Base-by-base conservation (phyloP, 2,797 vertebrate genomes). In the Picus viridis region DNA sequence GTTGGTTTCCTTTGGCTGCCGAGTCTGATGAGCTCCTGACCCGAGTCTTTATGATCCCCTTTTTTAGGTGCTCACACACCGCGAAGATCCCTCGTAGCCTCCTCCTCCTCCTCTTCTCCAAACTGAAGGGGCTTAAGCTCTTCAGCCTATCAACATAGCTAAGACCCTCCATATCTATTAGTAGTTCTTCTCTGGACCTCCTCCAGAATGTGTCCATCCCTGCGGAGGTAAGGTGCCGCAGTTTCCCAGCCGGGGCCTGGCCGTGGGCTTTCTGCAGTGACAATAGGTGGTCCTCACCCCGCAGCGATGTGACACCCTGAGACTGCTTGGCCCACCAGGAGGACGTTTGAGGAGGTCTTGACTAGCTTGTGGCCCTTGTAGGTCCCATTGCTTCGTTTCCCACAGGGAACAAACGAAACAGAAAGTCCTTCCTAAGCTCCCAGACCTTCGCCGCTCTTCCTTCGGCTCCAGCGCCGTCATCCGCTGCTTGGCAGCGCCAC, bases 101-200 rank as follows among this genome's bases (percentile, higher is more conserved):
- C 90, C 86, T 97, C 90, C 92, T 95, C 76, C 61, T 96, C 93
- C 83, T 96, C 92, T 84, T 88, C 95, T 95, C 96, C 96, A 96
- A 89, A 96, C 89, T 95, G 85, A 94, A 96, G 91, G 87, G 91
- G 89, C 93, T 95, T 94, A 96, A 94, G 91, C 89, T 95, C 88
- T 96, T 96, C 93, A 96, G 90, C 75, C 92, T 96, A 69, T 73
- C 94, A 92, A 83, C 90, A 93, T 95, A 96, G 94, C 90, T 95
- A 95, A 94, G 87, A 96, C 90, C 93, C 87, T 95, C 85, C 93
- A 95, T 96, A 95, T 82, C 87, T 95, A 73, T 88, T 94, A 96
- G 93, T 94, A 95, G 80, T 86, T 97, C 89, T 84, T 91, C 95
- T 96, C 90, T 96, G 94, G 93, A 94, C 92, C 92, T 94, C 85